phyloP scores from a whole-genome alignment of 2,888 invertebrate species.

The Rhagium mordax region DNA sequence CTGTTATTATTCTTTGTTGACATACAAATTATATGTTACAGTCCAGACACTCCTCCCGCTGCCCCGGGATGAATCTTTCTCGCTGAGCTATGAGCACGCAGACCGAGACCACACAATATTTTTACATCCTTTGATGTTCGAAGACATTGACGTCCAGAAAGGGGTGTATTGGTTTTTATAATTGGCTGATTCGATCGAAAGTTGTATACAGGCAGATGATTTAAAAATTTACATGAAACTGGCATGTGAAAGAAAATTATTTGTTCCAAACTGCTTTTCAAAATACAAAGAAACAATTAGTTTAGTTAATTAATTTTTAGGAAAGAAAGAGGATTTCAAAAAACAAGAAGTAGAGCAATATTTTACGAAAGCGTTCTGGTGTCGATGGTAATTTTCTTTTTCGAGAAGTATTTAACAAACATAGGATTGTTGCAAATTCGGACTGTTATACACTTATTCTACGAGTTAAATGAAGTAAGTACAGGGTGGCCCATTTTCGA shows the following conservation, averaged over 20 bases:
- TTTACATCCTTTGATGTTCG: constrained; percentile 38
- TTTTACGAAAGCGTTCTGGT: too few relatives aligned
- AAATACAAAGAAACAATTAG: too few relatives aligned
- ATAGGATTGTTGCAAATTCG: too few relatives aligned
- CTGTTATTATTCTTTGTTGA: constrained; percentile 70
- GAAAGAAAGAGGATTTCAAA: too few relatives aligned
- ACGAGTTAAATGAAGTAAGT: too few relatives aligned
- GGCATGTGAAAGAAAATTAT: background rate
- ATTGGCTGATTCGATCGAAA: too few relatives aligned
- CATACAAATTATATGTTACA: constrained; percentile 69
- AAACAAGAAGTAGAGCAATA: too few relatives aligned
- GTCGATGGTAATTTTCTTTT: too few relatives aligned
- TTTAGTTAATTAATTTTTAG: too few relatives aligned
- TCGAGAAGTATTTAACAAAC: too few relatives aligned
- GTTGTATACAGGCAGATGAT: background rate
- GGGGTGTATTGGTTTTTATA: background rate
- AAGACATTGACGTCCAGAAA: constrained; percentile 31
- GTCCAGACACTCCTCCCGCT: constrained; percentile 59
- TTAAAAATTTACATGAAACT: background rate
- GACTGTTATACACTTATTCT: too few relatives aligned
- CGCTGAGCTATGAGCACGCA: constrained; percentile 42
- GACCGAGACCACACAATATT: constrained; percentile 51
- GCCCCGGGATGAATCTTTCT: constrained; percentile 49
- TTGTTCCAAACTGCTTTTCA: background rate
- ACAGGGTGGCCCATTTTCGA: too few relatives aligned